These are phyloP conservation scores for Listronotus oregonensis DNA, from an alignment of 1,140 invertebrate genomes.

Conservation along the genomic window DNA sequence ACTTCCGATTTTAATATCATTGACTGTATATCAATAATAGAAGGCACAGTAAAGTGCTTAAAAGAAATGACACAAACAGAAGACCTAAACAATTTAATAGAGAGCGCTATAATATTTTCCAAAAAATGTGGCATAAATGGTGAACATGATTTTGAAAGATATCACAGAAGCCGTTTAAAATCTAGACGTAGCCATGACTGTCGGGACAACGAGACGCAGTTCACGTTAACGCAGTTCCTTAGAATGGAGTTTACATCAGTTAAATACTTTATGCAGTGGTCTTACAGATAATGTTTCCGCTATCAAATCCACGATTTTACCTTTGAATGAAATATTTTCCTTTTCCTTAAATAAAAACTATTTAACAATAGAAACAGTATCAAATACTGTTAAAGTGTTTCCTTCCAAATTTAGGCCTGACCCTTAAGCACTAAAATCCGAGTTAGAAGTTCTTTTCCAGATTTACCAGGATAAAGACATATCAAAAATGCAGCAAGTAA, in stretches of 20 bases:
- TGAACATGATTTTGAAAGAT: not conserved
- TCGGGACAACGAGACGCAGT: not conserved
- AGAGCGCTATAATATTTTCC: not conserved
- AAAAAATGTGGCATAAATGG: no score
- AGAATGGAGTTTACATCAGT: not conserved
- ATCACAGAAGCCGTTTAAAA: not conserved
- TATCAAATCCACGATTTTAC: not conserved
- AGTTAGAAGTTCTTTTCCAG: no score
- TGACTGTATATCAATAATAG: not conserved
- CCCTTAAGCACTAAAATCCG: no score
- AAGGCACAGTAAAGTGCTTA: not conserved
- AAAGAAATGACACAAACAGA: not conserved
- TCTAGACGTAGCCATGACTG: not conserved
- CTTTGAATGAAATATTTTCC: not conserved
- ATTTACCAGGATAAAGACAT: not conserved
- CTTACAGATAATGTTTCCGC: not conserved
- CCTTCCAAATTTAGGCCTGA: not conserved
- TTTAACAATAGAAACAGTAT: no score
- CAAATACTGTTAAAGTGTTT: not conserved
- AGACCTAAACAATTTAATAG: constrained; percentile 2
- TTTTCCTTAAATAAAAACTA: not conserved
- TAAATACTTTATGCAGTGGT: not conserved
- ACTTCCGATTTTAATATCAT: not conserved
- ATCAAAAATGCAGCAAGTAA: not conserved
- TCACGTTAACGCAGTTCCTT: not conserved